A percentile compares a stretch with the other conserved stretches of the same genome.
These are phyloP conservation scores for Semaprochilodus insignis DNA, from an alignment of 2,797 vertebrate genomes.

Conservation along the genomic window DNA sequence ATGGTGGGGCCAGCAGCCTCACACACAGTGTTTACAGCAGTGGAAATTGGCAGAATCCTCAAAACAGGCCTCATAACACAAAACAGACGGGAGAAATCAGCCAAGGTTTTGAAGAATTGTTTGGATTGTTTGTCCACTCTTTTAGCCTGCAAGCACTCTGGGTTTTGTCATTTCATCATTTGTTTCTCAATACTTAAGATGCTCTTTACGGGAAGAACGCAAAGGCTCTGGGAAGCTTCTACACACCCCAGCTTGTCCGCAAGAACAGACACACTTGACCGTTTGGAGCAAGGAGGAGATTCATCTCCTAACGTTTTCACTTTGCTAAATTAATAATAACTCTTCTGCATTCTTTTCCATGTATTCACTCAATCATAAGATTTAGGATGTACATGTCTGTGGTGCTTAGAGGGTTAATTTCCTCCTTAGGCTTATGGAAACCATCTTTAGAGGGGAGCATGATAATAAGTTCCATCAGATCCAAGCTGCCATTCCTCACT, in stretches of 20 bases:
- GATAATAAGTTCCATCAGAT: too few species aligned
- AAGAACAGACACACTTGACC: not conserved
- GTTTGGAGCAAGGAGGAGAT: not conserved
- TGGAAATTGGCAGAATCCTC: constrained; percentile 28
- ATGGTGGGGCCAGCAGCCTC: constrained; percentile 45
- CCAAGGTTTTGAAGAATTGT: constrained; percentile 6
- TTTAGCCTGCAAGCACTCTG: not conserved
- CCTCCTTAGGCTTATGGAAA: too few species aligned
- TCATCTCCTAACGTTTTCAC: too few species aligned
- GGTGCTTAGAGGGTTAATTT: too few species aligned
- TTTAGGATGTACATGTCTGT: too few species aligned
- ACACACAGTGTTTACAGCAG: constrained; percentile 55
- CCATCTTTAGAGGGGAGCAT: too few species aligned
- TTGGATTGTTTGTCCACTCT: not conserved
- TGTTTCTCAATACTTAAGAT: constrained; percentile 8
- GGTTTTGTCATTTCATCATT: constrained; percentile 13
- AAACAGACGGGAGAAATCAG: constrained; percentile 43
- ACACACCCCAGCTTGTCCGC: not conserved
- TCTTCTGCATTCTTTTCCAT: too few species aligned
- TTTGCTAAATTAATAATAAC: too few species aligned
- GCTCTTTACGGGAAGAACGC: not conserved
- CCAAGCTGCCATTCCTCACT: too few species aligned
- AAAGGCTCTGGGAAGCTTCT: not conserved
- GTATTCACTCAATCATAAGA: too few species aligned
- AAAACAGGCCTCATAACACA: constrained; percentile 40